phyloP scores from a whole-genome alignment of 2,888 invertebrate genomes.

The Clusia tigrina region DNA sequence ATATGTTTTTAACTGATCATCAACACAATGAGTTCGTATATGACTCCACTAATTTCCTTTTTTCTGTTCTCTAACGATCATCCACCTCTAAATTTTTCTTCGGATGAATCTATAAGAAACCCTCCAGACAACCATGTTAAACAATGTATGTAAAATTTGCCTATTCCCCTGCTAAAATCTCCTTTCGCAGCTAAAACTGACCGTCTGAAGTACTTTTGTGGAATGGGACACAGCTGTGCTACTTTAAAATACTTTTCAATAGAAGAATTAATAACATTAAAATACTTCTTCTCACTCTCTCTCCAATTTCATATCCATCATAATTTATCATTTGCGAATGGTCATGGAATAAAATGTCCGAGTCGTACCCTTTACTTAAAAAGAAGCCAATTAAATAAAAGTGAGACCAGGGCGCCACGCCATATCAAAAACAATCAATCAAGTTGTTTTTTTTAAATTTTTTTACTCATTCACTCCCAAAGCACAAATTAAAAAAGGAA shows the following conservation, averaged over 20 bases:
- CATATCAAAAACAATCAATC: constrained; percentile 8
- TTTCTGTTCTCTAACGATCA: too few relatives aligned
- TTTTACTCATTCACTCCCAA: not conserved
- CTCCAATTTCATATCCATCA: constrained; percentile 13
- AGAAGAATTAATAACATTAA: not conserved
- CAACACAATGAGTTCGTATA: too few relatives aligned
- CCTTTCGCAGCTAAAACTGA: too few relatives aligned
- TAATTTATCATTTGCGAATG: constrained; percentile 17
- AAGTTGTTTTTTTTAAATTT: not conserved
- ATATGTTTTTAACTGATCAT: too few relatives aligned
- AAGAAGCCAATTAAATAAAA: not conserved
- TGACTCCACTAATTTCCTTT: too few relatives aligned
- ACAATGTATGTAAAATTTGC: too few relatives aligned
- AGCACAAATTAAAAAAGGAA: constrained; percentile 6
- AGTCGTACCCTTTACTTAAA: not conserved
- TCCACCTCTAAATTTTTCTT: too few relatives aligned
- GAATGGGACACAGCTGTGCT: not conserved
- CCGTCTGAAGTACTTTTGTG: too few relatives aligned
- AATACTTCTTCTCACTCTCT: not conserved
- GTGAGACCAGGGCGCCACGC: not conserved
- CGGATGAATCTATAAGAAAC: too few relatives aligned
- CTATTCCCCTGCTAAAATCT: too few relatives aligned
- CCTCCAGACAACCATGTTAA: too few relatives aligned
- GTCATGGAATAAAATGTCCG: constrained; percentile 11
- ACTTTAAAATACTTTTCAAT: not conserved